Evolutionary conservation across 2,888 invertebrate genomes (phyloP), one percentile per base, ranked within the genome.

Genomic region (Drosophila rubida): DNA sequence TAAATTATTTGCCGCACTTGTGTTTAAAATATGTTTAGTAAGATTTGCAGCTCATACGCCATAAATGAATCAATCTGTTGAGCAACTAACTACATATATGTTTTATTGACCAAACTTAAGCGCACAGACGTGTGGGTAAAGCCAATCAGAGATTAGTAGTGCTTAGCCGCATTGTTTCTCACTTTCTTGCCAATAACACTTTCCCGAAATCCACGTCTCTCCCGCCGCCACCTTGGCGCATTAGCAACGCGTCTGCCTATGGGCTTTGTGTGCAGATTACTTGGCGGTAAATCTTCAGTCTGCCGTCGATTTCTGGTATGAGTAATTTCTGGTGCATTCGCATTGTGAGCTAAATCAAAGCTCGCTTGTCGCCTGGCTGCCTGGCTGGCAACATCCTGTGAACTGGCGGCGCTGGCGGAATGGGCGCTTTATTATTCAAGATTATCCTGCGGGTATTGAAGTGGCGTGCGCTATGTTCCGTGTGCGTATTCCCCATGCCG

Each of bases 381-480:
- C 23, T 19, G 13, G 41, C 37, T 27, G 16, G 54, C 8, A 30
- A 42, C 55, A 45, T 59, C 25, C 54, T 51, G 64, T 67, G 32
- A 32, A 11, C 61, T 49, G 49, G 41, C 32, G 54, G 49, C 57
- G n/a, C n/a, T n/a, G 60, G 41, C 44, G 60, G 61, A 50, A 55
- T 37, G 63, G 41, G 65, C 37, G 61, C 73, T 88, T 83, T 83
- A 83, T 88, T 88, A 83, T 83, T 88, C 84, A 87, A 87, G 83
- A 83, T 87, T 83, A 83, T 83, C 85, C 83, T 87, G 85, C 88
- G 83, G 83, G 88, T 80, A 83, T 84, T 75, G 81, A 72, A 87
- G 89, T 78, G 78, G 58, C 71, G 69, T 62, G 58, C 53, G 50
- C 30, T 49, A 22, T 51, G 45, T 49, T 60, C 44, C 46, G 50